Percentiles rank a stretch among this genome's conserved stretches.
Evolutionary conservation across 2,888 invertebrate species (phyloP).

Genomic region (Pachycephus smyrnensis): DNA sequence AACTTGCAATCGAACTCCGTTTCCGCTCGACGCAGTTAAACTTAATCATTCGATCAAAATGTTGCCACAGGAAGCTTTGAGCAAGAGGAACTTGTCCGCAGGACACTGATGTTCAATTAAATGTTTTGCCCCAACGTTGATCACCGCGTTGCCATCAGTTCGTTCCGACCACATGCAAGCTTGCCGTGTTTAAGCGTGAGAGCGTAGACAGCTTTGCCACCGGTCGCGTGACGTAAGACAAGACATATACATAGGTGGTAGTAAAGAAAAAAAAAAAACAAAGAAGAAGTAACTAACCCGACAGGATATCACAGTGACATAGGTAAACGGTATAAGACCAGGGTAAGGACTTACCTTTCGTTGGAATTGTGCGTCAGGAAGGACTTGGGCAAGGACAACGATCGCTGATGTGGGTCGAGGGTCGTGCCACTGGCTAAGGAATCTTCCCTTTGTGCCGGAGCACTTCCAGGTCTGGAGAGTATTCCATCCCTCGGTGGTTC

Average conservation of each 20-base stretch:
- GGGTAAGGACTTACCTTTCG: conserved; percentile 50
- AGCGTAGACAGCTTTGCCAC: background rate
- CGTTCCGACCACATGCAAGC: background rate
- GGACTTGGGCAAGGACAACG: conserved; percentile 68
- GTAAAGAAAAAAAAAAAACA: too few species aligned
- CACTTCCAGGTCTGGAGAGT: conserved; percentile 70
- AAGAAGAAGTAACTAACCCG: background rate
- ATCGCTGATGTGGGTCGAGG: conserved; percentile 65
- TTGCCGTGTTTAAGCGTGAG: background rate
- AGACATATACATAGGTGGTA: background rate
- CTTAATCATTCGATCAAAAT: conserved; percentile 14
- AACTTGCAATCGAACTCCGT: background rate
- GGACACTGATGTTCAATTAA: background rate
- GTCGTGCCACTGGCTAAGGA: conserved; percentile 41
- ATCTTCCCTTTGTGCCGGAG: conserved; percentile 66
- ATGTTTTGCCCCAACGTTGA: background rate
- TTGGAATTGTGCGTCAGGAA: conserved; percentile 66
- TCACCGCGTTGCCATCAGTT: background rate
- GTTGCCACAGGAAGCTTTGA: conserved; percentile 8
- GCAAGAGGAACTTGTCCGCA: background rate
- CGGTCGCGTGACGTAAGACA: background rate
- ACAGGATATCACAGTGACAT: background rate
- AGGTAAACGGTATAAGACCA: background rate
- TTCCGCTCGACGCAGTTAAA: conserved; percentile 1
- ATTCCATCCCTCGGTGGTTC: conserved; percentile 64